phyloP scores from a whole-genome alignment of 2,113 vertebrate species.

The Pao palembangensis region DNA sequence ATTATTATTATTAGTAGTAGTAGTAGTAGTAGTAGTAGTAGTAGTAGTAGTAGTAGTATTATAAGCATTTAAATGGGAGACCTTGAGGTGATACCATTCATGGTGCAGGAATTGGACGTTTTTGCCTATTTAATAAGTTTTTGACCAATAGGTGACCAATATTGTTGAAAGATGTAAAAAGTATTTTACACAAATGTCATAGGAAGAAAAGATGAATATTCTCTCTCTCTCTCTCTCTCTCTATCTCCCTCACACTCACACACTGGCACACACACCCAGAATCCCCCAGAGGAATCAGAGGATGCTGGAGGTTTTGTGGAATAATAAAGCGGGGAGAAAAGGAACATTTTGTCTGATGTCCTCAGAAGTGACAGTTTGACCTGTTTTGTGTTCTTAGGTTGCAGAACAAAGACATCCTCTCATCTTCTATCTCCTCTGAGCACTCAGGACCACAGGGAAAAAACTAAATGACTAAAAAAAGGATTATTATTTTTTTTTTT shows the following conservation, averaged over 20 bases:
- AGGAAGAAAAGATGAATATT: no score
- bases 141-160: no score
- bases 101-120: no score
- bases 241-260: neutral
- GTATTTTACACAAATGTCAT: no score
- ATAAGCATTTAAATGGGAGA: no score
- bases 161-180: no score
- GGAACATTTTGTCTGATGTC: slow-evolving; percentile 32
- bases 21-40: no score
- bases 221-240: no score
- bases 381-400: slow-evolving; percentile 10
- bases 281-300: neutral
- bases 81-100: no score
- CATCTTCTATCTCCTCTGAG: neutral
- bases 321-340: slow-evolving; percentile 27
- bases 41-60: no score
- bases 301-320: slow-evolving; percentile 6
- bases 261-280: neutral
- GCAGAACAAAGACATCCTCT: slow-evolving; percentile 13
- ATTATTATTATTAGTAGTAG: no score
- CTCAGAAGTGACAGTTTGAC: slow-evolving; percentile 29
- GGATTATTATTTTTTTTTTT: neutral
- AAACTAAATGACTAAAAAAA: neutral
- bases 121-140: no score
- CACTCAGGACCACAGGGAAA: neutral